Conservation (phyloP, 2,797 vertebrate genomes). For the Mus minutoides region DNA sequence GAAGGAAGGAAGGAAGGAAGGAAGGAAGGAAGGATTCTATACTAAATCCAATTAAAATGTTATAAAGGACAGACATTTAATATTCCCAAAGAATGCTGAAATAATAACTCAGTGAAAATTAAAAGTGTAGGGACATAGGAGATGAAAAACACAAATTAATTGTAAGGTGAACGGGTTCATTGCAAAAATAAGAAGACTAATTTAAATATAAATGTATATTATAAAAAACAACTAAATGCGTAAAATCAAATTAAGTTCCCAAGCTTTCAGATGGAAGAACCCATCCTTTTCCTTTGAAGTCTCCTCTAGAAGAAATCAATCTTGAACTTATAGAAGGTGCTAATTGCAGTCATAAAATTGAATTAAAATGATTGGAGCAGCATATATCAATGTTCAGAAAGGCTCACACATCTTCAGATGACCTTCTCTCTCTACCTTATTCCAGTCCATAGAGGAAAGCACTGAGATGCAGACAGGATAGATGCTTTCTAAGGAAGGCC, state of each 20-base stretch:
- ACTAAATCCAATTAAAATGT: not conserved
- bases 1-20: not conserved
- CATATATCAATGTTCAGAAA: not conserved
- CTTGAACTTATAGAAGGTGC: not conserved
- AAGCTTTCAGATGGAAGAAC: not conserved
- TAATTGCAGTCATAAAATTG: slow-evolving; percentile 4
- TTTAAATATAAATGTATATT: not conserved
- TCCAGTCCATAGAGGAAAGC: not conserved
- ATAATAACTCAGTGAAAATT: not conserved
- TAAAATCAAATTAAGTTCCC: not conserved
- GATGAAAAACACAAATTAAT: not conserved
- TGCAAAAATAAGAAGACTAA: not conserved
- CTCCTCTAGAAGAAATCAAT: not conserved
- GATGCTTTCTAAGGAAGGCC: not conserved
- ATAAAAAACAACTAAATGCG: not conserved
- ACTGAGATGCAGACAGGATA: not conserved
- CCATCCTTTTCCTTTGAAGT: not conserved
- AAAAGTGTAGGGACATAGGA: not conserved
- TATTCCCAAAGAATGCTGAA: not conserved
- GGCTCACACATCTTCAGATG: not conserved
- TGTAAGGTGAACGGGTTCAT: not conserved
- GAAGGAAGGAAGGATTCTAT: not conserved
- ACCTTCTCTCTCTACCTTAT: not conserved
- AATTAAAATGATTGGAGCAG: not conserved
- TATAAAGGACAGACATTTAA: not conserved